Evolutionary conservation across 2,888 invertebrate genomes (phyloP).

Genomic region (Aphodius granarius): DNA sequence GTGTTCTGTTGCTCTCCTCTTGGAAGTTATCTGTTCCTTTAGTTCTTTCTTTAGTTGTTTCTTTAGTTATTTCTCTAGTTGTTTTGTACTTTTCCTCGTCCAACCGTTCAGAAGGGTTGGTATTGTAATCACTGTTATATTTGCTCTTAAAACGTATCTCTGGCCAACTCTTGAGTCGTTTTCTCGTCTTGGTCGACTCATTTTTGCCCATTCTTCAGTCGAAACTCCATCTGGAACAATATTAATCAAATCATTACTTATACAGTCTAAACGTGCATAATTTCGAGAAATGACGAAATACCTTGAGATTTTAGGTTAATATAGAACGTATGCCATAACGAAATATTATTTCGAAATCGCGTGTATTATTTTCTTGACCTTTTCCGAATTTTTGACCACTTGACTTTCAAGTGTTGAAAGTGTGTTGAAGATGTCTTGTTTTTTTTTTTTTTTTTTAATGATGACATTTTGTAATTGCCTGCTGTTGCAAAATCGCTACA

Average conservation of each 20-base stretch:
- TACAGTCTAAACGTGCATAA: not conserved
- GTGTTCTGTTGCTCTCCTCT: constrained; percentile 33
- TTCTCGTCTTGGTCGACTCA: constrained; percentile 10
- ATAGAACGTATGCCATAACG: not conserved
- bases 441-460: not conserved
- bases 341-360: not conserved
- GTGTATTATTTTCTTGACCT: not conserved
- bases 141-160: constrained; percentile 4
- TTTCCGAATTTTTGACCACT: not conserved
- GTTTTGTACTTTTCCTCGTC: constrained; percentile 34
- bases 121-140: not conserved
- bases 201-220: constrained; percentile 24
- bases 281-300: too few species aligned
- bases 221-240: constrained; percentile 17
- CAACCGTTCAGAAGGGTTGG: constrained; percentile 1
- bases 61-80: constrained; percentile 20
- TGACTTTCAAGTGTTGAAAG: not conserved
- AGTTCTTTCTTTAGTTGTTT: too few species aligned
- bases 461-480: not conserved
- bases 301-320: not conserved
- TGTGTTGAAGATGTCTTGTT: not conserved
- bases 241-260: not conserved
- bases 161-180: constrained; percentile 19
- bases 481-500: not conserved
- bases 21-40: constrained; percentile 18